Conservation (phyloP, 2,797 vertebrate genomes). For the Emydoidea blandingii region DNA sequence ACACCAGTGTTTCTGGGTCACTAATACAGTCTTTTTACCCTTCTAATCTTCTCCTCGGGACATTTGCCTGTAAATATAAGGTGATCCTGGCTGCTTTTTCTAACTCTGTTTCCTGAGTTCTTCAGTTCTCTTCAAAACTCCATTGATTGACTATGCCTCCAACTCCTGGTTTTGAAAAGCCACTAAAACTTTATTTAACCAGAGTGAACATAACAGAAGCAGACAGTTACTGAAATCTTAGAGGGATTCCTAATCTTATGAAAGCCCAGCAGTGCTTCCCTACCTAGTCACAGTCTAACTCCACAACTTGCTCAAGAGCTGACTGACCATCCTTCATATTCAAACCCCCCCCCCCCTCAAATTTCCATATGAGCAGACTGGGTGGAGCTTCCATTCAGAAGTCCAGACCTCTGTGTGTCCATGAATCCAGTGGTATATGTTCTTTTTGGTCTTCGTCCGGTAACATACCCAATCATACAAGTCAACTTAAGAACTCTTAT, state of each 20-base stretch:
- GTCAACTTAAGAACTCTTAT: neutral
- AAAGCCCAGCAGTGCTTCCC: neutral
- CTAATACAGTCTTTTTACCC: neutral
- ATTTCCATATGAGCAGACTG: neutral
- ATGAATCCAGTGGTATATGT: neutral
- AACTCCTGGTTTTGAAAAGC: neutral
- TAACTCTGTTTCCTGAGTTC: neutral
- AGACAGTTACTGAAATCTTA: too few species aligned
- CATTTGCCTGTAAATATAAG: neutral
- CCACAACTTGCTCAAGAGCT: neutral
- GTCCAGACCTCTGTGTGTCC: neutral
- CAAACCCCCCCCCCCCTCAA: neutral
- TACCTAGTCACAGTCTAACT: neutral
- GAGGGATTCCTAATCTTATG: neutral
- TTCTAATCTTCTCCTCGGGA: neutral
- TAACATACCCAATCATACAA: neutral
- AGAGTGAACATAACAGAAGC: neutral
- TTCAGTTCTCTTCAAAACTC: neutral
- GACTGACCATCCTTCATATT: neutral
- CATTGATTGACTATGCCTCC: neutral
- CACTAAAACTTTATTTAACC: neutral
- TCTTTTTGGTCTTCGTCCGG: neutral
- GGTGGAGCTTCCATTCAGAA: neutral
- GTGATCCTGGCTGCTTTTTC: neutral
- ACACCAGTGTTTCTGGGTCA: neutral